phyloP scores from a whole-genome alignment of 2,113 vertebrate genomes.

The Strix aluco region DNA sequence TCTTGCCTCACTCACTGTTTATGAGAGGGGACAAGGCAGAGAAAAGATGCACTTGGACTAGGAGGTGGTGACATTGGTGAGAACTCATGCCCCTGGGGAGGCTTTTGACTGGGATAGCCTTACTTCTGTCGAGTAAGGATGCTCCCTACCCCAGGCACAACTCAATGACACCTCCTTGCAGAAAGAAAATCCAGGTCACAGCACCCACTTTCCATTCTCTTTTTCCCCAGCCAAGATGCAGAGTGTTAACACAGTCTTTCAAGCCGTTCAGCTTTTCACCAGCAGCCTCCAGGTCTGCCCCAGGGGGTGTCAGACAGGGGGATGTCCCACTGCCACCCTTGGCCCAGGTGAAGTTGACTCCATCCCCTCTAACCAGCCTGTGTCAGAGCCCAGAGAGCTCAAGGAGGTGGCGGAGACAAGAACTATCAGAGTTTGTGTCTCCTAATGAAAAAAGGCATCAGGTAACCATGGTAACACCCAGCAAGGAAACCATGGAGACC shows the following conservation, averaged over 20 bases:
- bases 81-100: neutral
- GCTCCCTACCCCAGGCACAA: neutral
- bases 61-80: neutral
- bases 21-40: neutral
- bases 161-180: neutral
- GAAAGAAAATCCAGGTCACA: neutral
- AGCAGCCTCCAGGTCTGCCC: neutral
- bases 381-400: neutral
- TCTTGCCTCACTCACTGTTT: neutral
- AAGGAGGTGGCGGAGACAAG: neutral
- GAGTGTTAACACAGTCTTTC: neutral
- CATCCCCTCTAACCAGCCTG: neutral
- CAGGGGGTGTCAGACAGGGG: neutral
- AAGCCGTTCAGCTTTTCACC: neutral
- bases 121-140: neutral
- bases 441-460: neutral
- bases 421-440: neutral
- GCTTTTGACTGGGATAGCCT: neutral
- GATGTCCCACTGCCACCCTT: neutral
- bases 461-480: neutral
- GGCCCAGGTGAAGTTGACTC: neutral
- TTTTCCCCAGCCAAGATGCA: neutral
- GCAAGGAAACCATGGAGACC: neutral
- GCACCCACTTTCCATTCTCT: neutral
- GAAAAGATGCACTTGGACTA: neutral